These are phyloP conservation scores for Periophthalmus magnuspinnatus DNA, from an alignment of 2,797 vertebrate genomes.

Conservation along the genomic window DNA sequence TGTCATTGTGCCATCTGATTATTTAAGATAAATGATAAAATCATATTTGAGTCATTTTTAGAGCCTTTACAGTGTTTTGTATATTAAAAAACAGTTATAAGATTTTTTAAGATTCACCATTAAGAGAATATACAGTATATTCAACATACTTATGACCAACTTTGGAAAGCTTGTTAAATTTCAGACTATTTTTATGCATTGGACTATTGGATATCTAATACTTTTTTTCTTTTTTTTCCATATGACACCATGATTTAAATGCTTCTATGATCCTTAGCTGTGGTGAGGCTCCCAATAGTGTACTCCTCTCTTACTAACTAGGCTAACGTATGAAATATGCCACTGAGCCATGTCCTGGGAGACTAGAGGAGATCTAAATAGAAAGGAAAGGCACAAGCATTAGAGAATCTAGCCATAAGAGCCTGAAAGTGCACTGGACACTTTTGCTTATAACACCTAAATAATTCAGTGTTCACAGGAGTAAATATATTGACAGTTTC, in stretches of 20 bases:
- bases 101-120: background rate
- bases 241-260: conserved; percentile 9
- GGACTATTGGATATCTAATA: background rate
- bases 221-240: background rate
- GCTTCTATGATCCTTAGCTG: background rate
- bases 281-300: conserved; percentile 7
- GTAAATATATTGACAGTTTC: too few relatives aligned
- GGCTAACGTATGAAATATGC: conserved; percentile 37
- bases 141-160: background rate
- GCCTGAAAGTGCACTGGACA: conserved; percentile 26
- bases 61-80: too few relatives aligned
- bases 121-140: background rate
- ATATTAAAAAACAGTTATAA: background rate
- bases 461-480: background rate
- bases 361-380: conserved; percentile 12
- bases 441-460: background rate
- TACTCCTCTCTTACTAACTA: conserved; percentile 16
- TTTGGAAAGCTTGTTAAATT: background rate
- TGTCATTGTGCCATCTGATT: background rate
- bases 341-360: conserved; percentile 24
- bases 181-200: background rate
- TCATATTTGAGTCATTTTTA: too few relatives aligned
- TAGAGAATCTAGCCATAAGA: conserved; percentile 17
- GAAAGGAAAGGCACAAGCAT: conserved; percentile 25
- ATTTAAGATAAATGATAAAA: too few relatives aligned